These are phyloP conservation scores for Oscheius sp. DNA, from an alignment of 2,888 invertebrate species.

Conservation along the genomic window DNA sequence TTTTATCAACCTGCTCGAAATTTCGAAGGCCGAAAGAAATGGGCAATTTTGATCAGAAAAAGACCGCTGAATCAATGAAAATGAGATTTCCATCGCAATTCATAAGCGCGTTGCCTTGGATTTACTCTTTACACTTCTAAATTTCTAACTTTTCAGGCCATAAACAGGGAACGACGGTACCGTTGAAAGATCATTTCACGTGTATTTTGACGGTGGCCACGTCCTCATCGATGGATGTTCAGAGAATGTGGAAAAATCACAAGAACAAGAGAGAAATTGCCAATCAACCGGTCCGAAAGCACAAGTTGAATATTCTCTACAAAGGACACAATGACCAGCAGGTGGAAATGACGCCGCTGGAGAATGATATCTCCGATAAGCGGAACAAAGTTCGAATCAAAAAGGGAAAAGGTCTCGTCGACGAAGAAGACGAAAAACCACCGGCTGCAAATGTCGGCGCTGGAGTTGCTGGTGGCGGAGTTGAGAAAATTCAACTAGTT, in stretches of 20 bases:
- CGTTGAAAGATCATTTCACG: slow-evolving; percentile 9
- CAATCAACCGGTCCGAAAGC: neutral
- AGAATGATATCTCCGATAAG: neutral
- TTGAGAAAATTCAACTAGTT: too few relatives aligned
- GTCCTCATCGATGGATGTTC: slow-evolving; percentile 1
- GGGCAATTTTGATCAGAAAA: too few relatives aligned
- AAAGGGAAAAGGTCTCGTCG: slow-evolving; percentile 22
- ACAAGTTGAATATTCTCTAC: slow-evolving; percentile 22
- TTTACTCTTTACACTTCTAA: too few relatives aligned
- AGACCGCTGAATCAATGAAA: too few relatives aligned
- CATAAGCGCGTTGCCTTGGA: too few relatives aligned
- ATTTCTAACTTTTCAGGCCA: too few relatives aligned
- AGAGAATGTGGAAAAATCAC: slow-evolving; percentile 32
- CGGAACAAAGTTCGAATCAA: neutral
- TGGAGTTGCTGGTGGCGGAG: too few relatives aligned
- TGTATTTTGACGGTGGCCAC: neutral
- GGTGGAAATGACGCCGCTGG: slow-evolving; percentile 4
- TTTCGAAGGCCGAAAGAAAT: too few relatives aligned
- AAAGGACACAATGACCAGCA: slow-evolving; percentile 30
- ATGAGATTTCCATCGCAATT: too few relatives aligned
- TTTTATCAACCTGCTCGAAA: too few relatives aligned
- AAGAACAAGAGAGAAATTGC: slow-evolving; percentile 4
- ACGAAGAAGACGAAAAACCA: neutral
- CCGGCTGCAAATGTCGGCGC: too few relatives aligned
- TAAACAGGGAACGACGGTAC: slow-evolving; percentile 1